phyloP scores from a whole-genome alignment of 1,140 invertebrate species.

The Heliothis virescens region DNA sequence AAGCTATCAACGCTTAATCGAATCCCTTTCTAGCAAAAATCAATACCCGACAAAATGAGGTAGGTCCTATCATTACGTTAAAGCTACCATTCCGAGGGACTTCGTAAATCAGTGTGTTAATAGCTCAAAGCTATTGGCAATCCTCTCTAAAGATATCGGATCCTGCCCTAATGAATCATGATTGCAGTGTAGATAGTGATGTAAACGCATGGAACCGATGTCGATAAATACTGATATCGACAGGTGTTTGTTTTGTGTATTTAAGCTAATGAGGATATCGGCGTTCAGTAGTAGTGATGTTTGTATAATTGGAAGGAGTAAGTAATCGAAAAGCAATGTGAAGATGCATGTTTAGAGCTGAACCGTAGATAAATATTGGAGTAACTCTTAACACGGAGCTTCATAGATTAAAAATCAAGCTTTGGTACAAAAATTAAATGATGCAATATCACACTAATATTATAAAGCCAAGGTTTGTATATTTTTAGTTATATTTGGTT shows the following conservation, averaged over 20 bases:
- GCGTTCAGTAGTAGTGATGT: background rate
- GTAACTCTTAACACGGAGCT: too few relatives aligned
- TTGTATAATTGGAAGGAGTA: background rate
- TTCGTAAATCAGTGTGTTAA: conserved; percentile 69
- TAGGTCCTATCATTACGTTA: conserved; percentile 36
- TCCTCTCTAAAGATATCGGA: conserved; percentile 64
- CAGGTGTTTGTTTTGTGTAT: conserved; percentile 13
- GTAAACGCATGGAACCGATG: conserved; percentile 24
- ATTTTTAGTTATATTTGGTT: too few relatives aligned
- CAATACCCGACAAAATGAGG: conserved; percentile 37
- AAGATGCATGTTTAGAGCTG: too few relatives aligned
- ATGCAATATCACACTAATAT: too few relatives aligned
- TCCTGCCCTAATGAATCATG: conserved; percentile 69
- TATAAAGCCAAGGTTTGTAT: too few relatives aligned
- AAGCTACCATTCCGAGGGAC: conserved; percentile 27
- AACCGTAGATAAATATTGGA: too few relatives aligned
- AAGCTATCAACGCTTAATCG: conserved; percentile 1
- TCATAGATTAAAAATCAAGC: too few relatives aligned
- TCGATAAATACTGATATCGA: conserved; percentile 30
- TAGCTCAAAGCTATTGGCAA: conserved; percentile 72
- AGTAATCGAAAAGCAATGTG: background rate
- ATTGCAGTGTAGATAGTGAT: conserved; percentile 58
- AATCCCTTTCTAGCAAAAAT: conserved; percentile 19
- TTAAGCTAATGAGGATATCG: conserved; percentile 14
- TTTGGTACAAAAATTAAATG: too few relatives aligned